Base-by-base conservation (phyloP, 2,113 vertebrate genomes). In the Hippocampus comes region DNA sequence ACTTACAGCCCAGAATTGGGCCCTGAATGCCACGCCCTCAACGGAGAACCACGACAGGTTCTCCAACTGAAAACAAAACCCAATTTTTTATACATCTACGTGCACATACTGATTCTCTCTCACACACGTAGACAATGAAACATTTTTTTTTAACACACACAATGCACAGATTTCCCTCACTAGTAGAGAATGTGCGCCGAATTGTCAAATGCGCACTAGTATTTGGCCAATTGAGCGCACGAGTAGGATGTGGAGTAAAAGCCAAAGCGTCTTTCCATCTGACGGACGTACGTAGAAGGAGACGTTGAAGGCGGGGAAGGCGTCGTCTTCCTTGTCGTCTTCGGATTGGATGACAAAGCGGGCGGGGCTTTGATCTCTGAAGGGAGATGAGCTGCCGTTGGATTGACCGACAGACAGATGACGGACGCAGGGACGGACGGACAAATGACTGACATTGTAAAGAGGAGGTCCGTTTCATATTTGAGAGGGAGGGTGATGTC, bases 391-490 rank as follows among this genome's bases (percentile, higher is more conserved):
- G 4, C 34, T 20, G 17, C 41, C 34, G 41, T 63, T 63, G 1
- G 34, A 41, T 27, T 14, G 34, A 20, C 4, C 34, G 20, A 3
- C 30, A 5, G 18, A 41, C 9, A 2, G 10, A n/a, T 3, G 9
- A n/a, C 21, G 15, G 21, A 17, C 57, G 57, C 4, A 3, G 11
- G 23, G 27, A 59, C 14, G 56, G 12, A n/a, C 20, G 51, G 21
- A 25, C 18, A 11, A 4, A 21, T 12, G 4, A 38, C 63, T 42
- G 80, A 98, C 97, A 95, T 95, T 87, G 95, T 98, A 91, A 99
- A 98, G 67, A 99, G 95, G 23, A 99, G 79, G 25, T 98, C 95
- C 0, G 93, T 93, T 79, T 98, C 94, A 0, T 98, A 96, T 60
- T 90, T 96, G 51, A 99, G 89, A 49, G 90, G 92, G 34, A 95